Conservation (phyloP, 2,113 vertebrate genomes). For the Protobothrops mucrosquamatus region DNA sequence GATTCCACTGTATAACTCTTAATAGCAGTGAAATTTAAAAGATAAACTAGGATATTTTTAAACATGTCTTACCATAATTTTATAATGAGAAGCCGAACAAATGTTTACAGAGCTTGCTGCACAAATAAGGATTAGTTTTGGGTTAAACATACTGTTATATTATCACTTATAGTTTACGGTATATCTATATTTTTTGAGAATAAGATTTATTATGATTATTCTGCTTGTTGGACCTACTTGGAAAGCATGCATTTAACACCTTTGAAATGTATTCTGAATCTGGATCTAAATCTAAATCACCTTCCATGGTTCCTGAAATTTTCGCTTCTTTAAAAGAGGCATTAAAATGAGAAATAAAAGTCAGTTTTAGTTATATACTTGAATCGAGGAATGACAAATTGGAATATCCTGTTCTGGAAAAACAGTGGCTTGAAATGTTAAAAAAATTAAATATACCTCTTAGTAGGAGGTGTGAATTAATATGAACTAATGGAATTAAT, state of each 20-base stretch:
- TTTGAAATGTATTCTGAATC: background rate
- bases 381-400: background rate
- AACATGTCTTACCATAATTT: constrained; percentile 34
- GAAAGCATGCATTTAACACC: background rate
- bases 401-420: background rate
- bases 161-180: background rate
- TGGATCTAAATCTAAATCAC: background rate
- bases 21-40: constrained; percentile 32
- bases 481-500: background rate
- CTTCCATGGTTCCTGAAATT: background rate
- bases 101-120: constrained; percentile 38
- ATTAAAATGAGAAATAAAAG: background rate
- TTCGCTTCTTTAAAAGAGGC: background rate
- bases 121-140: constrained; percentile 28
- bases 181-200: background rate
- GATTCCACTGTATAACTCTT: constrained; percentile 32
- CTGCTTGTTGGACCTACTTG: background rate
- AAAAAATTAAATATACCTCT: background rate
- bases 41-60: constrained; percentile 49
- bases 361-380: background rate
- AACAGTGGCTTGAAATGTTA: background rate
- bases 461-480: background rate
- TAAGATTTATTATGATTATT: background rate
- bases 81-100: constrained; percentile 36
- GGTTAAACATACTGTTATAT: background rate